These are phyloP conservation scores for Pygocentrus nattereri DNA, from an alignment of 2,797 vertebrate genomes.

Conservation along the genomic window DNA sequence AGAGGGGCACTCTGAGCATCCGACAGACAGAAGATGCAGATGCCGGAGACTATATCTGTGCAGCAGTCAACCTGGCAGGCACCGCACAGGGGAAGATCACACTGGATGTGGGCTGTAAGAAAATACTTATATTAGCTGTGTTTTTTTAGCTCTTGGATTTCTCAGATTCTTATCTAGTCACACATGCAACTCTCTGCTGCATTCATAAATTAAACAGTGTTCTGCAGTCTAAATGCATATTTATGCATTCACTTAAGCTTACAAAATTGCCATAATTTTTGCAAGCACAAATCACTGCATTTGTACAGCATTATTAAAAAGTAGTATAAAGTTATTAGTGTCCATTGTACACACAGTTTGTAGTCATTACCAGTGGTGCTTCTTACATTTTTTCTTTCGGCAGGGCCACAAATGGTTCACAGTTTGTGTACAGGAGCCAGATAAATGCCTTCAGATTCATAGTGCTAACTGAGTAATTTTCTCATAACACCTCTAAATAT, in stretches of 20 bases:
- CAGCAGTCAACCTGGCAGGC: constrained; percentile 89
- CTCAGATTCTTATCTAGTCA: not conserved
- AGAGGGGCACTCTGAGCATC: constrained; percentile 86
- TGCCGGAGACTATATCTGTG: constrained; percentile 92
- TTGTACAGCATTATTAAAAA: too few relatives aligned
- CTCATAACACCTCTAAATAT: too few relatives aligned
- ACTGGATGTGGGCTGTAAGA: constrained; percentile 94
- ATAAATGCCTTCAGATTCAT: too few relatives aligned
- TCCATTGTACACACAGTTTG: too few relatives aligned
- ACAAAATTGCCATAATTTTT: too few relatives aligned
- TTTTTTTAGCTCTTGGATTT: not conserved
- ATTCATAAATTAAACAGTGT: not conserved
- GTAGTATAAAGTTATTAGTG: too few relatives aligned
- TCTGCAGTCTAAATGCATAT: not conserved
- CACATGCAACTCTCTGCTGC: not conserved
- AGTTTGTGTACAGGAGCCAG: too few relatives aligned
- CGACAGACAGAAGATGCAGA: constrained; percentile 85
- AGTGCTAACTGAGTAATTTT: too few relatives aligned
- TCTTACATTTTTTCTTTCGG: too few relatives aligned
- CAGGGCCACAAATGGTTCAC: too few relatives aligned
- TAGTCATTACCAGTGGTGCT: too few relatives aligned
- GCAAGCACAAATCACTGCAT: too few relatives aligned
- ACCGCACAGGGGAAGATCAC: constrained; percentile 86
- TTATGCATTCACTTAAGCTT: not conserved
- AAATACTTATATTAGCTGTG: not conserved